A percentile compares a stretch with the other conserved stretches of the same genome.
These are phyloP conservation scores for Chrysocyon brachyurus DNA, from an alignment of 2,797 vertebrate species.

Conservation along the genomic window DNA sequence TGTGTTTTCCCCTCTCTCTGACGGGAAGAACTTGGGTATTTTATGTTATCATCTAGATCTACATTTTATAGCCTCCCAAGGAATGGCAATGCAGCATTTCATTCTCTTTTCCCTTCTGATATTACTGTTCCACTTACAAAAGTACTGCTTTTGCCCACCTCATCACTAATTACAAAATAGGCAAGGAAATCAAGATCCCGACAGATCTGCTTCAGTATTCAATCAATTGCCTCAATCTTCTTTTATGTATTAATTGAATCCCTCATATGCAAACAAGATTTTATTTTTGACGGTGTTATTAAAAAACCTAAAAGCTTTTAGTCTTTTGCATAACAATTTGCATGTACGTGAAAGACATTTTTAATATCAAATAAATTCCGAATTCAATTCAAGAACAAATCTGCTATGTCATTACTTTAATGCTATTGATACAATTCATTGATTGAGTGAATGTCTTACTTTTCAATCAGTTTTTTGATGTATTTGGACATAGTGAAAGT, in stretches of 20 bases:
- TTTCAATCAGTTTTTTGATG: neutral
- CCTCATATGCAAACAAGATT: constrained; percentile 21
- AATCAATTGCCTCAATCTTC: neutral
- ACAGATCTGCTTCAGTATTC: neutral
- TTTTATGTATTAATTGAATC: neutral
- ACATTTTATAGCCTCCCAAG: neutral
- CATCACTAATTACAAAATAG: neutral
- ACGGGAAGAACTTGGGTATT: neutral
- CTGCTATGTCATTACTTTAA: neutral
- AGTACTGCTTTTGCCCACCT: constrained; percentile 5
- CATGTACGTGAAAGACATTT: constrained; percentile 11
- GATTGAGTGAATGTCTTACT: neutral
- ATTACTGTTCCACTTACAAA: neutral
- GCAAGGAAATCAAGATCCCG: neutral
- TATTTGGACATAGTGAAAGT: neutral
- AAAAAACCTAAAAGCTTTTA: neutral
- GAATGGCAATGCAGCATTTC: neutral
- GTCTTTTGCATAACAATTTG: neutral
- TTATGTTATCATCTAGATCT: neutral
- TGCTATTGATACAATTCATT: neutral
- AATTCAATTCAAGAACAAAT: neutral
- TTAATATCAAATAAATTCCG: neutral
- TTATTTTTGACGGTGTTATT: neutral
- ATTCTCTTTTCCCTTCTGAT: neutral
- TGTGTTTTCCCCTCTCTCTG: neutral